Evolutionary conservation across 2,113 vertebrate species (phyloP).

Genomic region (Butorides virescens): DNA sequence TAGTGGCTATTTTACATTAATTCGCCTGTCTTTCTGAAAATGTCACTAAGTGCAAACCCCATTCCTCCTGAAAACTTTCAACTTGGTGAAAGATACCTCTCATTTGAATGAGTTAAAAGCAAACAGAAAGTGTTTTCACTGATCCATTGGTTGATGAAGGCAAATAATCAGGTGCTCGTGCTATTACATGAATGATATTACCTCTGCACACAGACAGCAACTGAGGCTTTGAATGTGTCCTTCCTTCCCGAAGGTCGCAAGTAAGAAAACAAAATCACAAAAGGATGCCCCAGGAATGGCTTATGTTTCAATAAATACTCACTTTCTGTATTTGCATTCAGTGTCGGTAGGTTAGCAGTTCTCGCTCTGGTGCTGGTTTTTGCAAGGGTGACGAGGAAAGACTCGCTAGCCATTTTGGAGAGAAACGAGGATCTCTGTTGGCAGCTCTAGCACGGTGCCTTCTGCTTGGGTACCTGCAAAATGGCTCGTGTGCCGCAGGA

Average conservation of each 20-base stretch:
- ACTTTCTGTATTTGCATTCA: accelerated
- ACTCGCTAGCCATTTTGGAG: not conserved
- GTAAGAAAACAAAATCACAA: not conserved
- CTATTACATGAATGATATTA: not conserved
- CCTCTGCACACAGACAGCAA: not conserved
- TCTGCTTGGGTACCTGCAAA: not conserved
- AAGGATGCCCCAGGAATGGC: not conserved
- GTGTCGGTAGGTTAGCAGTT: not conserved
- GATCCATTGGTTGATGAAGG: not conserved
- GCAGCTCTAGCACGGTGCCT: not conserved
- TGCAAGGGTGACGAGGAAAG: not conserved
- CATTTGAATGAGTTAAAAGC: not conserved
- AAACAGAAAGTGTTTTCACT: not conserved
- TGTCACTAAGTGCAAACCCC: not conserved
- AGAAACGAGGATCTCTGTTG: not conserved
- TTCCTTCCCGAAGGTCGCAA: not conserved
- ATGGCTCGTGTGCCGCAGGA: not conserved
- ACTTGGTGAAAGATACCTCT: not conserved
- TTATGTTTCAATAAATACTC: not conserved
- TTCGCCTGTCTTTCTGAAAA: not conserved
- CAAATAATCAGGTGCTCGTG: not conserved
- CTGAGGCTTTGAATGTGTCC: not conserved
- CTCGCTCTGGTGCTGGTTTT: not conserved
- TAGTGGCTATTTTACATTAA: not conserved
- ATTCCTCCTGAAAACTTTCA: not conserved